Percentiles rank a stretch among this genome's conserved stretches.
phyloP scores from a whole-genome alignment of 2,888 invertebrate genomes.

The Dusona sp. region DNA sequence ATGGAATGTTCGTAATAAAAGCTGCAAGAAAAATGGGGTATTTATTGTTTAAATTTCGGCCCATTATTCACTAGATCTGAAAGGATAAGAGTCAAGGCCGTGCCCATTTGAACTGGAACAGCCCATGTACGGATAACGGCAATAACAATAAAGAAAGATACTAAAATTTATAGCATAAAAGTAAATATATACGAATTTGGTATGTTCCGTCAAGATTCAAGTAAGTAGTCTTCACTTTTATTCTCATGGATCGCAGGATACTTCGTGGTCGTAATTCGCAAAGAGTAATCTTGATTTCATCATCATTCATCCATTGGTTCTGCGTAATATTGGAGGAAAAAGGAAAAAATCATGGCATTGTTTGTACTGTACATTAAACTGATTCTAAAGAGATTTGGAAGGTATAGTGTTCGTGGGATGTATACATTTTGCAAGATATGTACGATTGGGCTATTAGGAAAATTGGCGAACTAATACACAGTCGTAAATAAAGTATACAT shows the following conservation, averaged over 20 bases:
- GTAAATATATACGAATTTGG: background rate
- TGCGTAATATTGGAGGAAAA: background rate
- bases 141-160: background rate
- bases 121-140: background rate
- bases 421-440: constrained; percentile 24
- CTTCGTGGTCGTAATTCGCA: constrained; percentile 3
- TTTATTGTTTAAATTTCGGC: background rate
- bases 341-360: constrained; percentile 14
- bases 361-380: background rate
- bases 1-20: background rate
- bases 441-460: constrained; percentile 28
- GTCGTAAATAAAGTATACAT: background rate
- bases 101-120: background rate
- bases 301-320: constrained; percentile 38
- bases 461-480: constrained; percentile 42
- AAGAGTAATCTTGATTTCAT: constrained; percentile 36
- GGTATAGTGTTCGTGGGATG: background rate
- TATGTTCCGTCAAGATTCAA: background rate
- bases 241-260: constrained; percentile 15
- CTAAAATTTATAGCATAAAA: constrained; percentile 9
- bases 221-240: background rate
- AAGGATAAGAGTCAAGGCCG: background rate
- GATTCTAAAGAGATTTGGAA: background rate
- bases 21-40: background rate
- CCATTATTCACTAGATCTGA: background rate